Base-by-base conservation (phyloP, 2,113 vertebrate genomes). In the Seriola dumerili region DNA sequence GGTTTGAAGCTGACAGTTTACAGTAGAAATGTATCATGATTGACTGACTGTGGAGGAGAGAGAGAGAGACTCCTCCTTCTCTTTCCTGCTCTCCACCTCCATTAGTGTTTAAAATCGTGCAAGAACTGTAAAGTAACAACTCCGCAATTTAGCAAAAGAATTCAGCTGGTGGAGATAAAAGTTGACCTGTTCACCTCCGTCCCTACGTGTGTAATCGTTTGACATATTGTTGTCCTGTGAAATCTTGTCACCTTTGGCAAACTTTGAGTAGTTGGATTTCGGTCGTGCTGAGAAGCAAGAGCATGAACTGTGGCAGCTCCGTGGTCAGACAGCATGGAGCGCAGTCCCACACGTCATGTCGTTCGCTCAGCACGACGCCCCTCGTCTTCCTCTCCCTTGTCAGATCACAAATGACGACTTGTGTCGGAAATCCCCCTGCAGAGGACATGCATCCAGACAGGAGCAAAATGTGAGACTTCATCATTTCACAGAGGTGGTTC, bases 351-450 rank as follows among this genome's bases (percentile, higher is more conserved):
- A 93, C 94, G 93, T 94, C 92, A 91, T 83, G 80, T 86, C 89
- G 71, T 44, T 71, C 81, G 16, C 74, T 86, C 86, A 63, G 88
- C 84, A 75, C 85, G 1, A 64, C 40, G 34, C 78, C 86, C 93
- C 83, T 74, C 85, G 14, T 71, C 85, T 34, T 80, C 85, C 55
- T 79, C 89, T 63, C 29, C 25, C 32, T 79, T 74, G 67, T 97
- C 95, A 99, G 89, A 99, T 99, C 93, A 99, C 96, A n/a, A 99
- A 99, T 0, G 98, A 99, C 2, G 98, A 99, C 93, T 99, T 99
- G 95, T 99, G 98, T 89, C 98, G 96, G 95, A 99, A 99, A 94
- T 99, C 97, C 0, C 98, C 98, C 98, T 99, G 95, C 55, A 93
- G 94, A 25, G 29, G 78, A 40, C 11, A 50, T 0, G 17, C 9